These are phyloP conservation scores for Buceros bicornis DNA, from an alignment of 2,797 vertebrate genomes.

Conservation along the genomic window DNA sequence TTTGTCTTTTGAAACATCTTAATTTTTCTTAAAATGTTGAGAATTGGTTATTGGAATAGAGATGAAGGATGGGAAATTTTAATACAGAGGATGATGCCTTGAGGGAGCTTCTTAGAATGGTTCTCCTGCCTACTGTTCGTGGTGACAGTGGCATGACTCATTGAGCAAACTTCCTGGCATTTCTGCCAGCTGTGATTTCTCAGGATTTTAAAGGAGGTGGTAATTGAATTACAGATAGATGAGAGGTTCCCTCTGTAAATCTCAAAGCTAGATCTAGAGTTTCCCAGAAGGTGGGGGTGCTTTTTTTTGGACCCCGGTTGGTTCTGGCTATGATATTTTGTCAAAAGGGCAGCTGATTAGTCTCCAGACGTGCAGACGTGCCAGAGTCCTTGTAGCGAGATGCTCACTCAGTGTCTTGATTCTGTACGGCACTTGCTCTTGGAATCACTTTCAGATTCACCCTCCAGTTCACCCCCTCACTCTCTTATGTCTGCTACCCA, in stretches of 20 bases:
- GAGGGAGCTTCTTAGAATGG: background rate
- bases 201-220: conserved; percentile 25
- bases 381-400: background rate
- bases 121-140: background rate
- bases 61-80: background rate
- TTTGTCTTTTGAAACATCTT: background rate
- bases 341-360: background rate
- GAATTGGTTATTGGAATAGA: background rate
- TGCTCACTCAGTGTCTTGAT: background rate
- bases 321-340: background rate
- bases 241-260: background rate
- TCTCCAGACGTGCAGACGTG: background rate
- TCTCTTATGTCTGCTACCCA: background rate
- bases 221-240: conserved; percentile 30
- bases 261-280: background rate
- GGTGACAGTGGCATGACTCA: conserved; percentile 34
- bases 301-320: background rate
- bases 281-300: background rate
- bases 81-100: background rate
- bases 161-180: conserved; percentile 6
- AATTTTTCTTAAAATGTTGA: background rate
- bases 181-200: conserved; percentile 55
- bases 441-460: background rate
- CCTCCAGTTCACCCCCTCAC: accelerated
- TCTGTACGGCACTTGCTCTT: accelerated